These are phyloP conservation scores for Sthenelais limicola DNA, from an alignment of 2,888 invertebrate genomes.

Conservation along the genomic window DNA sequence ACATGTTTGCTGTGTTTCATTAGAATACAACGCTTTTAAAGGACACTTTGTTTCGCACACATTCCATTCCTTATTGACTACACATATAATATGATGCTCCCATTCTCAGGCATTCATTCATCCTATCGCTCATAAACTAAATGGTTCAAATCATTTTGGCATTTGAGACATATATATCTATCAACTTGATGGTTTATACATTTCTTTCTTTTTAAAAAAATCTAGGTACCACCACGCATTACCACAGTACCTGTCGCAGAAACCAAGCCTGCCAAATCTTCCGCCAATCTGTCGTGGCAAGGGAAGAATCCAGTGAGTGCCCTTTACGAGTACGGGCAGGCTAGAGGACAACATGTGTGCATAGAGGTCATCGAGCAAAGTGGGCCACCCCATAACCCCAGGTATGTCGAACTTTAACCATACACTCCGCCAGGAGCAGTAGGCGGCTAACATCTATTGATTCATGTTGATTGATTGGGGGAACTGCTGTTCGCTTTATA, in stretches of 20 bases:
- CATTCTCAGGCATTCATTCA: too few relatives aligned
- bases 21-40: too few relatives aligned
- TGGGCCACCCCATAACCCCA: conserved; percentile 72
- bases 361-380: conserved; percentile 67
- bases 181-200: too few relatives aligned
- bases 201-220: too few relatives aligned
- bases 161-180: too few relatives aligned
- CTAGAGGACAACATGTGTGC: conserved; percentile 64
- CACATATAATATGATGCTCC: too few relatives aligned
- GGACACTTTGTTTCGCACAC: too few relatives aligned
- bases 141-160: too few relatives aligned
- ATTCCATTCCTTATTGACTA: too few relatives aligned
- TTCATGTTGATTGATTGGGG: not conserved
- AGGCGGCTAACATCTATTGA: not conserved
- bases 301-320: conserved; percentile 72
- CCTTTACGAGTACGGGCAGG: conserved; percentile 73
- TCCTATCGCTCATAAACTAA: too few relatives aligned
- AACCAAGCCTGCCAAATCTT: conserved; percentile 28
- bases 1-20: too few relatives aligned
- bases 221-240: not conserved
- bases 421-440: not conserved
- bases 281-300: conserved; percentile 25
- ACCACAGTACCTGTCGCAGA: conserved; percentile 22
- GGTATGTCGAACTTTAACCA: conserved; percentile 57
- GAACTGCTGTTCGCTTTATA: not conserved